Evolutionary conservation across 2,797 vertebrate species (phyloP).

Genomic region (Brachymystax lenok): DNA sequence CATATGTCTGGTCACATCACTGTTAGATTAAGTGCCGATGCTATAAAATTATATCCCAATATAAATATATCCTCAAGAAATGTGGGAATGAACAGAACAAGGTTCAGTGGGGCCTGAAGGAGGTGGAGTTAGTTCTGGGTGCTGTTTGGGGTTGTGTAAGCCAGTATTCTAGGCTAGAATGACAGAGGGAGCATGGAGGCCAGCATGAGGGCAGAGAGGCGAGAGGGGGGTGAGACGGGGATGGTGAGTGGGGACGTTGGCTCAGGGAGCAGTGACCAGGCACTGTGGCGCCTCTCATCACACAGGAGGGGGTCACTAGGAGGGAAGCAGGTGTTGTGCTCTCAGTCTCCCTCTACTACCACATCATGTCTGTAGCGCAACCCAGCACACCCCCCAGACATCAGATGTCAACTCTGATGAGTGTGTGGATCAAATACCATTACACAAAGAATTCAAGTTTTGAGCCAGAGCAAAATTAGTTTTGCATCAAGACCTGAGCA

Average conservation of each 20-base stretch:
- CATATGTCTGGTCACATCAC: background rate
- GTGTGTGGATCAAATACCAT: slow-evolving; percentile 49
- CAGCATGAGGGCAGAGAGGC: slow-evolving; percentile 53
- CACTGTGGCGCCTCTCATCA: slow-evolving; percentile 59
- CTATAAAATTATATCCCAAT: background rate
- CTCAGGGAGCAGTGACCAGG: slow-evolving; percentile 53
- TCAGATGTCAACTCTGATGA: slow-evolving; percentile 72
- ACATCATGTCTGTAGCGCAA: slow-evolving; percentile 53
- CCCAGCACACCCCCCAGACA: slow-evolving; percentile 59
- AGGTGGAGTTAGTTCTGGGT: slow-evolving; percentile 36
- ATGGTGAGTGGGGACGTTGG: slow-evolving; percentile 46
- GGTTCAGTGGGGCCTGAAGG: slow-evolving; percentile 12
- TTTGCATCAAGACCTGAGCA: slow-evolving; percentile 14
- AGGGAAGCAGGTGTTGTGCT: slow-evolving; percentile 80
- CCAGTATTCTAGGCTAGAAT: slow-evolving; percentile 44
- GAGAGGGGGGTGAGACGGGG: slow-evolving; percentile 17
- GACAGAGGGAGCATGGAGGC: slow-evolving; percentile 58
- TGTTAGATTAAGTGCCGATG: background rate
- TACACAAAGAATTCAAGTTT: slow-evolving; percentile 32
- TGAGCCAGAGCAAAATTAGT: slow-evolving; percentile 9
- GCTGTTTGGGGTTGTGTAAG: slow-evolving; percentile 30
- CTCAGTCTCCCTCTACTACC: slow-evolving; percentile 65
- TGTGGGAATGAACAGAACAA: slow-evolving; percentile 5
- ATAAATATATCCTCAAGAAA: slow-evolving; percentile 7
- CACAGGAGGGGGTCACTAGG: slow-evolving; percentile 55